phyloP scores from a whole-genome alignment of 2,888 invertebrate genomes.

The Trachelus stipa region DNA sequence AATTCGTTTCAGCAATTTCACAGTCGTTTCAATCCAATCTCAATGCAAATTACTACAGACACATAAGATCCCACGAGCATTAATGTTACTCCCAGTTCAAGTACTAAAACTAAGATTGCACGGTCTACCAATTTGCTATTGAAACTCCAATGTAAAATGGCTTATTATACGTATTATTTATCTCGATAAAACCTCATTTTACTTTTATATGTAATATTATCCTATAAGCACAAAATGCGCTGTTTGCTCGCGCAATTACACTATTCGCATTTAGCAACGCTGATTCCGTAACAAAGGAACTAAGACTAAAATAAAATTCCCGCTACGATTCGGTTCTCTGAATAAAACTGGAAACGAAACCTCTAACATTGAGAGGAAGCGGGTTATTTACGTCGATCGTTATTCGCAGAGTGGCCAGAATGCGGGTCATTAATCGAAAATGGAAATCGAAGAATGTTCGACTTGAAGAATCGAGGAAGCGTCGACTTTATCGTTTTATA shows the following conservation, averaged over 20 bases:
- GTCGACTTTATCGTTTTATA: background rate
- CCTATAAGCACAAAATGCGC: background rate
- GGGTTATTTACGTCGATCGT: background rate
- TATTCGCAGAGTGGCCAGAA: background rate
- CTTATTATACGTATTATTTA: background rate
- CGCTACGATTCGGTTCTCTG: background rate
- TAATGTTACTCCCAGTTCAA: background rate
- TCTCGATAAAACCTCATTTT: background rate
- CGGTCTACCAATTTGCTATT: background rate
- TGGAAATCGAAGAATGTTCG: background rate
- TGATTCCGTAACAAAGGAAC: background rate
- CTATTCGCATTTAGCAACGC: background rate
- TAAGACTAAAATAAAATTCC: background rate
- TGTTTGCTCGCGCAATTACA: background rate
- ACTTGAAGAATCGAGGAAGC: background rate
- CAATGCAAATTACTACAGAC: background rate
- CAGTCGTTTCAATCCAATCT: background rate
- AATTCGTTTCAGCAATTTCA: background rate
- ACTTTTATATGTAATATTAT: background rate
- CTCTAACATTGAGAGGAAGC: background rate
- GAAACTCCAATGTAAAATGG: background rate
- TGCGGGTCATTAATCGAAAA: background rate
- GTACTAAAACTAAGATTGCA: background rate
- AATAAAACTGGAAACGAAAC: background rate
- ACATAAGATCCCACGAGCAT: background rate